Base-by-base conservation (phyloP, 1,140 invertebrate genomes). In the Battus philenor region DNA sequence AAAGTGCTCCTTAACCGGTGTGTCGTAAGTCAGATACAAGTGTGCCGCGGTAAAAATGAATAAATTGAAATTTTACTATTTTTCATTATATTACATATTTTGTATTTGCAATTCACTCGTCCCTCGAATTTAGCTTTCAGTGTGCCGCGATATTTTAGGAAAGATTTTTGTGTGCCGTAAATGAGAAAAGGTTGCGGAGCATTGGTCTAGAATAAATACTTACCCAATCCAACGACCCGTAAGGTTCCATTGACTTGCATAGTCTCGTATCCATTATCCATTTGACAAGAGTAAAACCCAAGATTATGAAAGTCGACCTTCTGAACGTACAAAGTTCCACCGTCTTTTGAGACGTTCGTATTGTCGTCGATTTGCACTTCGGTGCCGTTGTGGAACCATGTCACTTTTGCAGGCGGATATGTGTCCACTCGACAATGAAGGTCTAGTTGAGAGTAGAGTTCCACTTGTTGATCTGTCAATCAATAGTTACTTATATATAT, bases 361-460 rank as follows among this genome's bases (percentile, higher is more conserved):
- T 66, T 68, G 8, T 49, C 45, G 4, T 44, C 24, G 34, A 4
- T 31, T 18, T 3, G 10, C 3, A 78, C 10, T 9, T 52, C 6
- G 2, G 68, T 76, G 1, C 41, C 45, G 32, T 84, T 77, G 38
- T 81, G 71, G 41, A 54, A 63, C 79, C 80, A 86, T 0, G 26
- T 55, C n/a, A 65, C 48, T 0, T 10, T 47, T 0, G 77, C 49
- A 4, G 46, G 9, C 0, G 83, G 80, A 8, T 64, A 36, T 0
- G 64, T 43, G 18, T 71, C 66, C 3, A 77, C 16, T 3, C 41
- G 29, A 34, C 83, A 86, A 1, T 50, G 54, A 0, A 86, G 47
- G n/a, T 60, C 41, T 0, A 64, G 38, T 48, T 67, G 59, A 2
- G 71, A 68, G 43, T 81, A 80, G 1, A 84, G 44, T 34, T 78